Percentiles rank a stretch among this genome's conserved stretches.
phyloP scores from a whole-genome alignment of 2,888 invertebrate genomes.

The Odontocerum albicorne region DNA sequence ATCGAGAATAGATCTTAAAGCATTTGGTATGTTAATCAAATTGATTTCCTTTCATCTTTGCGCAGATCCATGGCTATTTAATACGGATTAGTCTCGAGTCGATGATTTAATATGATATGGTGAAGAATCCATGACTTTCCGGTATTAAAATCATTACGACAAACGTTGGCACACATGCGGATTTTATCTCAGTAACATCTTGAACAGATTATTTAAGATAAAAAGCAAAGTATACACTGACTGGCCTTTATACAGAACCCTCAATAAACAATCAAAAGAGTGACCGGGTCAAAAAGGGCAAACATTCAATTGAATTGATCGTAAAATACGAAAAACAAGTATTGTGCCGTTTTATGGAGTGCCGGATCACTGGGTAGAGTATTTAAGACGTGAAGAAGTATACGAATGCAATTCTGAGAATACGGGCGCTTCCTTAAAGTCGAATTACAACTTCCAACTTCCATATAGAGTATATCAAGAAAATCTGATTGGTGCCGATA shows the following conservation, averaged over 20 bases:
- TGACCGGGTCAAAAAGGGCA: no score
- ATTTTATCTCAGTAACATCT: neutral
- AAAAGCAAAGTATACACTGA: neutral
- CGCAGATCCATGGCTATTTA: no score
- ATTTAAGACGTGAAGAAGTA: neutral
- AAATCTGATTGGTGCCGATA: constrained; percentile 7
- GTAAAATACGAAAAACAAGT: neutral
- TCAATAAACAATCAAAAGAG: no score
- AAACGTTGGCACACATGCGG: neutral
- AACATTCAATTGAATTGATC: no score
- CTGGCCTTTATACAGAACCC: no score
- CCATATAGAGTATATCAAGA: neutral
- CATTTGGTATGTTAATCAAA: no score
- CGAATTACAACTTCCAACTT: neutral
- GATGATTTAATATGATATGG: no score
- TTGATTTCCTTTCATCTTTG: no score
- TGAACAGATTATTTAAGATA: neutral
- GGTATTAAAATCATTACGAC: no score
- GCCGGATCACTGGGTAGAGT: neutral
- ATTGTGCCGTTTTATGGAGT: neutral
- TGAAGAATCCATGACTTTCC: no score
- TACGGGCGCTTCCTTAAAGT: constrained; percentile 1
- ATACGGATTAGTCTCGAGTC: no score
- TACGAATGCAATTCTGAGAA: neutral
- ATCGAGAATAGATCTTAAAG: no score